These are phyloP conservation scores for Eupithecia tripunctaria DNA, from an alignment of 2,888 invertebrate species.

Conservation along the genomic window DNA sequence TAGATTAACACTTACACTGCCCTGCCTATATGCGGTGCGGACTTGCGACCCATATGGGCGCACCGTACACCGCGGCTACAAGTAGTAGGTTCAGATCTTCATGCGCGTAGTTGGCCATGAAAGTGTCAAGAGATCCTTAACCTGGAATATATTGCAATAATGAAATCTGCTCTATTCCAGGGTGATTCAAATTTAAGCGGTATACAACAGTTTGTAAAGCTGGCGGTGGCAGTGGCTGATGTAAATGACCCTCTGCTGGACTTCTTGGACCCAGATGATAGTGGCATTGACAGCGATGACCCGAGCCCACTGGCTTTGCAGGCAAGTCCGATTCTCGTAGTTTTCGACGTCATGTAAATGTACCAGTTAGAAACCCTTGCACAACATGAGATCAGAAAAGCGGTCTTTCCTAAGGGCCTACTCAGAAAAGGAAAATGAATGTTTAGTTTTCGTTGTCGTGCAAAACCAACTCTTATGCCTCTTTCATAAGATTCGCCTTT, in stretches of 20 bases:
- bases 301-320: constrained; percentile 40
- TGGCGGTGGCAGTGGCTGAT: constrained; percentile 56
- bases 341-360: neutral
- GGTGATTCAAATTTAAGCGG: constrained; percentile 36
- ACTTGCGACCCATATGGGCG: neutral
- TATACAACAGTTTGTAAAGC: constrained; percentile 50
- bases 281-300: constrained; percentile 76
- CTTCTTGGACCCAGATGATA: constrained; percentile 64
- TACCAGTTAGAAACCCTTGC: neutral
- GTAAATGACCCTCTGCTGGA: constrained; percentile 52
- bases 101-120: neutral
- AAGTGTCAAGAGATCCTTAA: neutral
- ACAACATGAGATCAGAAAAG: neutral
- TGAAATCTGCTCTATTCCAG: constrained; percentile 46
- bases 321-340: constrained; percentile 8
- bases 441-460: too few relatives aligned
- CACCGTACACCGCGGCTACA: neutral
- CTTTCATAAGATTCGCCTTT: too few relatives aligned
- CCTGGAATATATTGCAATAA: neutral
- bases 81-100: neutral
- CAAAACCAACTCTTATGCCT: too few relatives aligned
- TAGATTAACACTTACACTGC: neutral
- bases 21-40: too few relatives aligned
- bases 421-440: too few relatives aligned
- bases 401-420: too few relatives aligned